These are phyloP conservation scores for Hystrix cristata DNA, from an alignment of 2,113 vertebrate species.

Conservation along the genomic window DNA sequence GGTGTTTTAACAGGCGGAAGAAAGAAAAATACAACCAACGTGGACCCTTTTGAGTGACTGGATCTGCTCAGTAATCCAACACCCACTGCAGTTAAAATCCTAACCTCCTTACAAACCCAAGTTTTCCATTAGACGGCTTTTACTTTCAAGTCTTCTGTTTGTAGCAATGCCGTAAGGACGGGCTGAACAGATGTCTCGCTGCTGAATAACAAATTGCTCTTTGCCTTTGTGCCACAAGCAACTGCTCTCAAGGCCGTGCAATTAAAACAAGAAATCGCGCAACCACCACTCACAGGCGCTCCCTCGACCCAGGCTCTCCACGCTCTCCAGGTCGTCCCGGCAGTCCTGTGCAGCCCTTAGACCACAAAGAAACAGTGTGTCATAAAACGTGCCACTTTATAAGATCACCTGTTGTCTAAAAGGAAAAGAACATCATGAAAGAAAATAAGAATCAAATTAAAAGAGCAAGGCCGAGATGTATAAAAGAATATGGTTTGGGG, in stretches of 20 bases:
- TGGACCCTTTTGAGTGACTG: neutral
- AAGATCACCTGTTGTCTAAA: neutral
- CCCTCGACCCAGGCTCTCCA: slow-evolving; percentile 57
- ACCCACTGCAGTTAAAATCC: neutral
- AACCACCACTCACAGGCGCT: slow-evolving; percentile 47
- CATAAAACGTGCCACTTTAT: neutral
- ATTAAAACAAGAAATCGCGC: neutral
- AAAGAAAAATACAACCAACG: neutral
- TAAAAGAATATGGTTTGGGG: neutral
- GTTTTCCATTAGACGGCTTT: neutral
- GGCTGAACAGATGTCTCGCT: neutral
- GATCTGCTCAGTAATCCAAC: neutral
- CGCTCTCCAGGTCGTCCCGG: neutral
- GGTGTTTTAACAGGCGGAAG: no score
- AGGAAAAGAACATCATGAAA: neutral
- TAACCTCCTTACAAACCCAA: neutral
- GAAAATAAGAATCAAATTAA: neutral
- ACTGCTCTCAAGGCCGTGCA: neutral
- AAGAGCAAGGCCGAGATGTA: neutral
- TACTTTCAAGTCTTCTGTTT: neutral
- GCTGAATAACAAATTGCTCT: neutral
- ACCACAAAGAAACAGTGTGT: neutral
- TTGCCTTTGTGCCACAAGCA: neutral
- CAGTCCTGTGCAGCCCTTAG: slow-evolving; percentile 48
- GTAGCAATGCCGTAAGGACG: neutral